These are phyloP conservation scores for Philhelius pedissequus DNA, from an alignment of 2,888 invertebrate species.

Conservation along the genomic window DNA sequence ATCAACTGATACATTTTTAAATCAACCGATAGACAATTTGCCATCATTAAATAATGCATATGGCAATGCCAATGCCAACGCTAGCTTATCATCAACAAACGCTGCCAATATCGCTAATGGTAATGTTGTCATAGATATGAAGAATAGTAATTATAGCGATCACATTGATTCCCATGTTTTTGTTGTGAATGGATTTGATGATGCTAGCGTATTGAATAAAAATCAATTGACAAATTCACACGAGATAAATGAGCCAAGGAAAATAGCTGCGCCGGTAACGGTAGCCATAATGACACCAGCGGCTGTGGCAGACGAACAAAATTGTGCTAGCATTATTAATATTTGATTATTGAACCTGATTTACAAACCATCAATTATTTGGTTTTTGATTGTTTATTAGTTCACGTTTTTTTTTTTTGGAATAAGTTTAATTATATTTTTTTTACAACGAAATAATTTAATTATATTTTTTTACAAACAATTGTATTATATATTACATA, in stretches of 20 bases:
- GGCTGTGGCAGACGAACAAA: constrained; percentile 26
- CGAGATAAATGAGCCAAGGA: constrained; percentile 1
- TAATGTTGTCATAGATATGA: constrained; percentile 71
- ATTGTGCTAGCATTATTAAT: constrained; percentile 63
- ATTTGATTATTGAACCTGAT: constrained; percentile 52
- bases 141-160: constrained; percentile 55
- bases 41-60: constrained; percentile 70
- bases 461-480: constrained; percentile 23
- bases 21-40: constrained; percentile 71
- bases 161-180: constrained; percentile 46
- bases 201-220: constrained; percentile 55
- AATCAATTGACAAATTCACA: constrained; percentile 33
- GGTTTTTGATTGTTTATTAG: constrained; percentile 28
- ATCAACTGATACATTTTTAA: constrained; percentile 77
- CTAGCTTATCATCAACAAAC: constrained; percentile 63
- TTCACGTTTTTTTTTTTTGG: constrained; percentile 39
- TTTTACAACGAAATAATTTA: constrained; percentile 13
- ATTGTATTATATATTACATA: constrained; percentile 43
- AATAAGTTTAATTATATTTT: constrained; percentile 43
- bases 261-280: neutral
- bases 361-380: constrained; percentile 23
- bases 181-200: constrained; percentile 63
- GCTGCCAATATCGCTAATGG: constrained; percentile 65
- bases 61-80: constrained; percentile 66
- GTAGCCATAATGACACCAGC: neutral